A percentile compares a stretch with the other conserved stretches of the same genome.
These are phyloP conservation scores for Aegithalos caudatus DNA, from an alignment of 2,113 vertebrate species.

Conservation along the genomic window DNA sequence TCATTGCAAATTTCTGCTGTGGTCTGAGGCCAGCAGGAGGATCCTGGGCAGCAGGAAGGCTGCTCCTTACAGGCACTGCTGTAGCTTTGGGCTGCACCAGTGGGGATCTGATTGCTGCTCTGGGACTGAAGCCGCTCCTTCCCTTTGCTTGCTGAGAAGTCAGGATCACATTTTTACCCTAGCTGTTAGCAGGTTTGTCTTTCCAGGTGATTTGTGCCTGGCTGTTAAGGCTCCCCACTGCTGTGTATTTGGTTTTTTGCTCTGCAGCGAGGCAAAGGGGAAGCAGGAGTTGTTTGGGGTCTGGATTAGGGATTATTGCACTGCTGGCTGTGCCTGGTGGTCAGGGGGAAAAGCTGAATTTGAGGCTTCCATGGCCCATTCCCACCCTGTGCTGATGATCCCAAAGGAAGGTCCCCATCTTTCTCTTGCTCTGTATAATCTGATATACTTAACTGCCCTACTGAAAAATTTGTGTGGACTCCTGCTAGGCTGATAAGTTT, in stretches of 20 bases:
- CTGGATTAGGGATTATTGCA: neutral
- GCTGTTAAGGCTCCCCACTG: neutral
- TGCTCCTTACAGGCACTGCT: neutral
- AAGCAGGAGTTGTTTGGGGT: neutral
- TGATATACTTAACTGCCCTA: neutral
- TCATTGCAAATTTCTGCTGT: neutral
- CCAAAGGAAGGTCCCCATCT: neutral
- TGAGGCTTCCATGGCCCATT: neutral
- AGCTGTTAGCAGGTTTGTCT: rapidly evolving
- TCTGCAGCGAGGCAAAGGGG: neutral
- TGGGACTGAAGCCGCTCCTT: neutral
- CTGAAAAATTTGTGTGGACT: neutral
- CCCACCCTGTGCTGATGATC: neutral
- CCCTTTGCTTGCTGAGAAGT: neutral
- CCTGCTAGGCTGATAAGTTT: neutral
- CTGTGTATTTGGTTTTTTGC: neutral
- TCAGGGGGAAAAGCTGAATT: neutral
- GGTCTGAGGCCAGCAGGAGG: neutral
- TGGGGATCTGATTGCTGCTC: neutral
- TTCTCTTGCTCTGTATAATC: neutral
- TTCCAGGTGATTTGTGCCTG: neutral
- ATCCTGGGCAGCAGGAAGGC: neutral
- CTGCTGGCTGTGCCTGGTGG: neutral
- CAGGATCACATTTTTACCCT: neutral
- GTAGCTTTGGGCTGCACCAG: neutral